A percentile compares a stretch with the other conserved stretches of the same genome.
phyloP scores from a whole-genome alignment of 2,888 invertebrate species.

The Xestobium rufovillosum region DNA sequence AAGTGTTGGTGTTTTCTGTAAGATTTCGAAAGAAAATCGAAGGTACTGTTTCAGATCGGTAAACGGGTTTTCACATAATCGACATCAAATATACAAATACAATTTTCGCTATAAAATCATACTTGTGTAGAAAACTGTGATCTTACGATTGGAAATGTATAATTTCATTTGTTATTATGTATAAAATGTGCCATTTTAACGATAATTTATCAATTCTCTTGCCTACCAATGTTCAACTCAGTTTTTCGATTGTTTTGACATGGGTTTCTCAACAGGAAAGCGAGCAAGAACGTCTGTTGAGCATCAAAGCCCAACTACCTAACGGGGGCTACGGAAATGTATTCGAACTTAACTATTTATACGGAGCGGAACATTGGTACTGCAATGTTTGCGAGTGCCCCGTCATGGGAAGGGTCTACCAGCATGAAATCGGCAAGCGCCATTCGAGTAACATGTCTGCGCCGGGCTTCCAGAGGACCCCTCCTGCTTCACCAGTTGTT shows the following conservation, averaged over 20 bases:
- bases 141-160: too few species aligned
- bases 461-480: constrained; percentile 14
- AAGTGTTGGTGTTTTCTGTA: too few species aligned
- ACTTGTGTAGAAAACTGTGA: too few species aligned
- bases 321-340: constrained; percentile 37
- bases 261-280: constrained; percentile 37
- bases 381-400: constrained; percentile 41
- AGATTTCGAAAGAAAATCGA: too few species aligned
- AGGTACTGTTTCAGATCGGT: too few species aligned
- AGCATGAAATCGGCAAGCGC: constrained; percentile 40
- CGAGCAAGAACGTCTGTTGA: constrained; percentile 36
- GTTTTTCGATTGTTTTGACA: neutral
- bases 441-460: constrained; percentile 31
- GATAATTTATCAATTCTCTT: too few species aligned
- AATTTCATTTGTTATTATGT: too few species aligned
- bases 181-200: too few species aligned
- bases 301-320: constrained; percentile 33
- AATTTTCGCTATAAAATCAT: too few species aligned
- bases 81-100: too few species aligned
- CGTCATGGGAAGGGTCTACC: constrained; percentile 40
- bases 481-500: constrained; percentile 6
- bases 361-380: constrained; percentile 38
- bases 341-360: constrained; percentile 36
- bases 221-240: too few species aligned
- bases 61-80: too few species aligned